These are phyloP conservation scores for Trissolcus japonicus DNA, from an alignment of 2,888 invertebrate genomes.

Conservation along the genomic window DNA sequence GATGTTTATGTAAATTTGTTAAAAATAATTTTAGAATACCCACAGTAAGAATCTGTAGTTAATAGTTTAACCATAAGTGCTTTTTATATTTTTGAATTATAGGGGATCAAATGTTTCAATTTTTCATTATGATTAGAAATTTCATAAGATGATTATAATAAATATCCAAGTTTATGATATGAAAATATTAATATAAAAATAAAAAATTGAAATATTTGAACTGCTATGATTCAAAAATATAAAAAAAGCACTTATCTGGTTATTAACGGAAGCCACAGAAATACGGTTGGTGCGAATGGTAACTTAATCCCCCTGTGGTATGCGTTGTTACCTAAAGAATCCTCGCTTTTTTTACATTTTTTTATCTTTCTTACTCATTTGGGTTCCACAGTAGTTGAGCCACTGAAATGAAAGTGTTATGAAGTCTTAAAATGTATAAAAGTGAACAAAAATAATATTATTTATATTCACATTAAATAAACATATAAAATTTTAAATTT, in stretches of 20 bases:
- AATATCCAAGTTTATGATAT: not conserved
- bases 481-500: not conserved
- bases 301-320: slow-evolving; percentile 40
- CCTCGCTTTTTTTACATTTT: slow-evolving; percentile 10
- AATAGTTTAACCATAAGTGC: too few species aligned
- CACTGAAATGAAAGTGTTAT: slow-evolving; percentile 11
- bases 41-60: too few species aligned
- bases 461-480: not conserved
- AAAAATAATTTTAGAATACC: too few species aligned
- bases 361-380: slow-evolving; percentile 4
- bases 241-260: not conserved
- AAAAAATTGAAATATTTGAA: too few species aligned
- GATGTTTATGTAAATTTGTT: too few species aligned
- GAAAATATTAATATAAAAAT: not conserved
- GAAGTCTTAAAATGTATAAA: slow-evolving; percentile 14
- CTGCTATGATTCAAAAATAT: not conserved
- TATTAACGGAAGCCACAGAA: slow-evolving; percentile 4
- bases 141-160: too few species aligned
- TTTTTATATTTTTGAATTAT: too few species aligned
- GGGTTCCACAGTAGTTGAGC: slow-evolving; percentile 15
- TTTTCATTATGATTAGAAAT: too few species aligned
- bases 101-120: too few species aligned
- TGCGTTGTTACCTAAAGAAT: slow-evolving; percentile 18
- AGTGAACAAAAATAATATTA: slow-evolving; percentile 1
- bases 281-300: slow-evolving; percentile 40